Conservation (phyloP, 1,140 invertebrate genomes). For the Ceratosolen fusciceps region DNA sequence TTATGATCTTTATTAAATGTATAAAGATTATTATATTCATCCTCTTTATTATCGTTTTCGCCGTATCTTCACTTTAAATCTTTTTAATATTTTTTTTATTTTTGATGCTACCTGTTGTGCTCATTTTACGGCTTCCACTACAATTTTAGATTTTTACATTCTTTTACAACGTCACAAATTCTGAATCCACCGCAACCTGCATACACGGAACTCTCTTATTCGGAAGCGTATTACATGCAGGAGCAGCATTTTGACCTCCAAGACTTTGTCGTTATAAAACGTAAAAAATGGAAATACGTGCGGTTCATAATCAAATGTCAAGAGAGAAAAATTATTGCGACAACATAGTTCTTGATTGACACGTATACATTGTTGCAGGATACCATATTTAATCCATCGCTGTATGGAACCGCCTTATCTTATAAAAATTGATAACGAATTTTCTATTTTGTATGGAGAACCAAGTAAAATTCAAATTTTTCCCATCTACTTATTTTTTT, state of each 20-base stretch:
- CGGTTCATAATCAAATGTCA: slow-evolving; percentile 1
- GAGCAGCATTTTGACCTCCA: neutral
- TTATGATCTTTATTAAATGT: slow-evolving; percentile 37
- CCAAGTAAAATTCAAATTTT: neutral
- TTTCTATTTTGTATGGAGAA: too few relatives aligned
- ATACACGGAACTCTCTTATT: slow-evolving; percentile 15
- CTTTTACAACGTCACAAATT: slow-evolving; percentile 38
- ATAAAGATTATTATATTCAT: neutral
- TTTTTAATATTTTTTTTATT: neutral
- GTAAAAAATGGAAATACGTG: slow-evolving; percentile 33
- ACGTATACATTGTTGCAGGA: neutral
- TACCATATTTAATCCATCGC: neutral
- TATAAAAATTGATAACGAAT: neutral
- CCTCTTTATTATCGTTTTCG: neutral
- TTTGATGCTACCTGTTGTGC: slow-evolving; percentile 7
- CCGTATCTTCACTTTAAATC: neutral
- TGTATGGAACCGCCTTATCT: neutral
- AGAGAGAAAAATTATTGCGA: slow-evolving; percentile 29
- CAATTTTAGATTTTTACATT: slow-evolving; percentile 28
- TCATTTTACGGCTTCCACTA: neutral
- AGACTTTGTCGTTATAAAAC: neutral
- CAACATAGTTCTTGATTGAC: slow-evolving; percentile 25
- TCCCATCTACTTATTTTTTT: too few relatives aligned
- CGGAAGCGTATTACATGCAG: too few relatives aligned
- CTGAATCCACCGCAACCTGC: neutral